Percentiles rank a stretch among this genome's conserved stretches.
Conservation (phyloP, 2,888 invertebrate genomes). For the Drosophila rubida region DNA sequence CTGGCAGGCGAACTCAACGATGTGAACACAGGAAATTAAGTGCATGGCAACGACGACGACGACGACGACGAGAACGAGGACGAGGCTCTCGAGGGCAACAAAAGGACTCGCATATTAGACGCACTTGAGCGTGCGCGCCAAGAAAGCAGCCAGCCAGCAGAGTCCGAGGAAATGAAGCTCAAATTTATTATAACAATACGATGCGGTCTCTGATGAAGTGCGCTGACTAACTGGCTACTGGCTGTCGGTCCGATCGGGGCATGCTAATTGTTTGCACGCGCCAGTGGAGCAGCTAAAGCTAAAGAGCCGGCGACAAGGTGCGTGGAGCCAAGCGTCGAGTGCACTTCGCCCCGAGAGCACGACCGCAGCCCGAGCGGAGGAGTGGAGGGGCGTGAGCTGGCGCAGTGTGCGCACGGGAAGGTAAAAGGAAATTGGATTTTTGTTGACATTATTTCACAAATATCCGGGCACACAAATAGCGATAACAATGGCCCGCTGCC, state of each 20-base stretch:
- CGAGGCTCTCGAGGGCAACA: constrained; percentile 45
- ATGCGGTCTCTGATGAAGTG: constrained; percentile 46
- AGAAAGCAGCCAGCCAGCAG: constrained; percentile 26
- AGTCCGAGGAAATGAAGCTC: constrained; percentile 67
- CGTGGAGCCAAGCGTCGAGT: constrained; percentile 48
- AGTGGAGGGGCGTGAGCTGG: neutral
- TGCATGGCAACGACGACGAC: constrained; percentile 54
- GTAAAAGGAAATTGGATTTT: constrained; percentile 79
- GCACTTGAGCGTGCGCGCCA: constrained; percentile 61
- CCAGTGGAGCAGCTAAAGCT: neutral
- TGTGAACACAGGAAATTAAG: constrained; percentile 70
- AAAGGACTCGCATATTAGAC: constrained; percentile 62
- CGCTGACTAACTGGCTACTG: too few species aligned
- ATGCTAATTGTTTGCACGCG: neutral
- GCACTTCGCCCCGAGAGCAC: constrained; percentile 35
- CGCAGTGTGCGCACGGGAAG: constrained; percentile 60
- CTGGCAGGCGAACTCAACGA: constrained; percentile 61
- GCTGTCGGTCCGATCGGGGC: too few species aligned
- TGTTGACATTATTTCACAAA: constrained; percentile 76
- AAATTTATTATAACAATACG: constrained; percentile 73
- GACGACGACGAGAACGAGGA: constrained; percentile 10
- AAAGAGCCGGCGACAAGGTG: neutral
- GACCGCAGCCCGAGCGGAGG: neutral
- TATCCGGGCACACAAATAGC: constrained; percentile 66
- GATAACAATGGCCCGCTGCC: constrained; percentile 44